Evolutionary conservation across 2,888 invertebrate species (phyloP).

Genomic region (Tridacna gigas): DNA sequence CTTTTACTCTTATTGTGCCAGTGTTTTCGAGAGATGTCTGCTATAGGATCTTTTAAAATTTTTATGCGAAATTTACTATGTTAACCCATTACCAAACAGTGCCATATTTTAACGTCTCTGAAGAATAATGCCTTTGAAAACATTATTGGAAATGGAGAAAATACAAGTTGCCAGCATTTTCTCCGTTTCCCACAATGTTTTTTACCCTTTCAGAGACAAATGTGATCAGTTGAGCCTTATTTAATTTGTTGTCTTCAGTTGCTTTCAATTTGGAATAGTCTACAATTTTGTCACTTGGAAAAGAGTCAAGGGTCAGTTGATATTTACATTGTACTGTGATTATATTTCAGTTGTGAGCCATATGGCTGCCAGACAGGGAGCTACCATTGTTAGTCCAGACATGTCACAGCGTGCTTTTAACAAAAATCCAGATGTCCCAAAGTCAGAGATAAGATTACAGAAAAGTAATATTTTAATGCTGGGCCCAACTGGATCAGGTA

Average conservation of each 20-base stretch:
- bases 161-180: neutral
- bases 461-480: conserved; percentile 97
- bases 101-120: neutral
- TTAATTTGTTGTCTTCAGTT: neutral
- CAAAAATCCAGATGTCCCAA: neutral
- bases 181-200: neutral
- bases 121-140: neutral
- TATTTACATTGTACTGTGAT: neutral
- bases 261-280: neutral
- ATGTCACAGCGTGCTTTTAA: neutral
- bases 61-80: too few relatives aligned
- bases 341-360: neutral
- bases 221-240: neutral
- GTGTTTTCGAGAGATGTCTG: too few relatives aligned
- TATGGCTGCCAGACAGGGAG: neutral
- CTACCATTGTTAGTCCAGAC: neutral
- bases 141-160: neutral
- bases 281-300: neutral
- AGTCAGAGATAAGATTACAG: conserved; percentile 88
- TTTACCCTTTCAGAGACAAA: neutral
- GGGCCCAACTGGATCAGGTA: conserved; percentile 96
- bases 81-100: too few relatives aligned
- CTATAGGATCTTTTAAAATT: too few relatives aligned
- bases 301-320: neutral
- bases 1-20: too few relatives aligned